Percentiles rank a stretch among this genome's conserved stretches.
phyloP scores from a whole-genome alignment of 2,888 invertebrate genomes.

The Baronia brevicornis region DNA sequence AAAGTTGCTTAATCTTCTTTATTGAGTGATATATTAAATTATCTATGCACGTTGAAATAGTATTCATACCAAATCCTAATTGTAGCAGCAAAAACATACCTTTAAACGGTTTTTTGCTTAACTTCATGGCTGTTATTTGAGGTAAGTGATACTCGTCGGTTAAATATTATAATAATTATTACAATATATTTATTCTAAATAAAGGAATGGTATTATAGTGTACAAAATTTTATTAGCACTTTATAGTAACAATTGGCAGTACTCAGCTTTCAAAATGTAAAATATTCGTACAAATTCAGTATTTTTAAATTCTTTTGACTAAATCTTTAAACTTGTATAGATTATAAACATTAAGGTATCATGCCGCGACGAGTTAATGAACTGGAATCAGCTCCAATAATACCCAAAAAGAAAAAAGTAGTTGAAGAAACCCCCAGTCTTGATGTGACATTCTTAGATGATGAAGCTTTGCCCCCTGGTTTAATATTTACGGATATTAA shows the following conservation, averaged over 20 bases:
- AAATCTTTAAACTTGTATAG: conserved; percentile 4
- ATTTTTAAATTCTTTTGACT: background rate
- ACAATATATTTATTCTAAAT: conserved; percentile 1
- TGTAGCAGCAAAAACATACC: conserved; percentile 1
- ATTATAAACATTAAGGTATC: conserved; percentile 14
- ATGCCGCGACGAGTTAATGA: conserved; percentile 60
- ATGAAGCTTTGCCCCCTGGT: conserved; percentile 77
- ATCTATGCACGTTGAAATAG: background rate
- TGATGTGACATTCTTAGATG: conserved; percentile 57
- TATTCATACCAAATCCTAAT: no score
- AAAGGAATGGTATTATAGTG: background rate
- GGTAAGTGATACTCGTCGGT: conserved; percentile 10
- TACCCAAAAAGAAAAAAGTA: conserved; percentile 51
- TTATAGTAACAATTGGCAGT: no score
- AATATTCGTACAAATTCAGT: background rate
- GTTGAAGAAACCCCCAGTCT: conserved; percentile 40
- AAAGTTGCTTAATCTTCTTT: conserved; percentile 3
- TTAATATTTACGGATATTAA: conserved; percentile 87
- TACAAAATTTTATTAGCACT: no score
- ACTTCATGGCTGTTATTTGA: conserved; percentile 16
- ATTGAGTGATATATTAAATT: background rate
- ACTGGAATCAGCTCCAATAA: conserved; percentile 31
- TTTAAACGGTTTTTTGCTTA: conserved; percentile 1
- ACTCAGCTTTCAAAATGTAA: no score
- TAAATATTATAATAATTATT: conserved; percentile 1